phyloP scores from a whole-genome alignment of 2,113 vertebrate genomes.

The Pyrgilauda ruficollis region DNA sequence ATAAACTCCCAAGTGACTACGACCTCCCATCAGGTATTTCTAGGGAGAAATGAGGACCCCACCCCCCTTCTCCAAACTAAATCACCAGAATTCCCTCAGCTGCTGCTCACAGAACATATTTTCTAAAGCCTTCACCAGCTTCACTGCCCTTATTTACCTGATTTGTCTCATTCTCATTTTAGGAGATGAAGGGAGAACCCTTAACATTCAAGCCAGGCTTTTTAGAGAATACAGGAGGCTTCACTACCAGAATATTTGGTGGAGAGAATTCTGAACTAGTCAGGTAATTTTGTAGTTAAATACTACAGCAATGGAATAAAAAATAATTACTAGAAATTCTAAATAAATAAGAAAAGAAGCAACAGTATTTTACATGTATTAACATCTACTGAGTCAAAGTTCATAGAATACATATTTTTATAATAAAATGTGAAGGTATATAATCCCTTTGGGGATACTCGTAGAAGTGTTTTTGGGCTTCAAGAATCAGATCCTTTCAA shows the following conservation, averaged over 20 bases:
- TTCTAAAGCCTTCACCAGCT: not conserved
- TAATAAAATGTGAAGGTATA: not conserved
- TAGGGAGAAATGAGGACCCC: not conserved
- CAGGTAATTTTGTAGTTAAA: not conserved
- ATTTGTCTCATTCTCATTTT: not conserved
- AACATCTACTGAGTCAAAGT: not conserved
- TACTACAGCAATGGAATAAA: not conserved
- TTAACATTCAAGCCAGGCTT: not conserved
- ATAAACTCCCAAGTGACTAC: not conserved
- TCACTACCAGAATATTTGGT: not conserved
- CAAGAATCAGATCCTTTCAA: not conserved
- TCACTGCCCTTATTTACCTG: not conserved
- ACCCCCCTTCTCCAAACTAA: not conserved
- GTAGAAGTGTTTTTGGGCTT: not conserved
- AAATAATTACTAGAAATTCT: not conserved
- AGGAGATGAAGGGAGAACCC: not conserved
- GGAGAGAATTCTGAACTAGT: not conserved
- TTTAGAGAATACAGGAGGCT: not conserved
- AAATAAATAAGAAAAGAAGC: not conserved
- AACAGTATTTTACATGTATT: not conserved
- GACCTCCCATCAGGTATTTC: not conserved
- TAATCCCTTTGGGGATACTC: not conserved
- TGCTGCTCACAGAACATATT: not conserved
- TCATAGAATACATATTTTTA: not conserved
- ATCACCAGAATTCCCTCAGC: not conserved